Evolutionary conservation across 2,113 vertebrate species (phyloP).

Genomic region (Clarias magur): DNA sequence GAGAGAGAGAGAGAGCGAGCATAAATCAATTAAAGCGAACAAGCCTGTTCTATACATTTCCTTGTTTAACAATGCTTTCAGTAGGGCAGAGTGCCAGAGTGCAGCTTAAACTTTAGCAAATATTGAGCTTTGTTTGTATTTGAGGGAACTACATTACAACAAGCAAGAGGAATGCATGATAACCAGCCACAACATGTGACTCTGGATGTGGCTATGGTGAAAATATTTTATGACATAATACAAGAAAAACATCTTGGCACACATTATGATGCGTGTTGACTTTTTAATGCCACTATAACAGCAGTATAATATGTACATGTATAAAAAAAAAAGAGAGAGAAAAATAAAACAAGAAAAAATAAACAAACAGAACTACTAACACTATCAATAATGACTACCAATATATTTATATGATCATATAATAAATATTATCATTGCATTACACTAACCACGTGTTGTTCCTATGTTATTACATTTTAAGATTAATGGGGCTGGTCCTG

Average conservation of each 20-base stretch:
- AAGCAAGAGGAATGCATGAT: not conserved
- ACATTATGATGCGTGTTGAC: not conserved
- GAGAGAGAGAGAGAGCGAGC: constrained; percentile 22
- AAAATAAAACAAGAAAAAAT: too few relatives aligned
- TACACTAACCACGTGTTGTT: not conserved
- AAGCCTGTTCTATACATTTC: not conserved
- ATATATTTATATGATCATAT: too few relatives aligned
- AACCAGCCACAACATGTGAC: not conserved
- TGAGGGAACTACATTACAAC: not conserved
- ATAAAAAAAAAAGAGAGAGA: not conserved
- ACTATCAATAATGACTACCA: not conserved
- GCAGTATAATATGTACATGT: too few relatives aligned
- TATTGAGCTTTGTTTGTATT: not conserved
- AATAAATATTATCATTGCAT: not conserved
- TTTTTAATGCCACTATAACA: not conserved
- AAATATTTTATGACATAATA: not conserved
- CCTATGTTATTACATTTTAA: not conserved
- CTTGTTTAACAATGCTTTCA: not conserved
- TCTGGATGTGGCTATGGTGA: not conserved
- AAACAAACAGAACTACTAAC: not conserved
- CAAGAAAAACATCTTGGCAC: not conserved
- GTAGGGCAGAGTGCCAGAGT: not conserved
- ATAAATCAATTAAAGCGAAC: not conserved
- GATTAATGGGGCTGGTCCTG: not conserved
- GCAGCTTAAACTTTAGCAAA: not conserved